Conservation (phyloP, 2,888 invertebrate genomes). For the Acronicta psi region DNA sequence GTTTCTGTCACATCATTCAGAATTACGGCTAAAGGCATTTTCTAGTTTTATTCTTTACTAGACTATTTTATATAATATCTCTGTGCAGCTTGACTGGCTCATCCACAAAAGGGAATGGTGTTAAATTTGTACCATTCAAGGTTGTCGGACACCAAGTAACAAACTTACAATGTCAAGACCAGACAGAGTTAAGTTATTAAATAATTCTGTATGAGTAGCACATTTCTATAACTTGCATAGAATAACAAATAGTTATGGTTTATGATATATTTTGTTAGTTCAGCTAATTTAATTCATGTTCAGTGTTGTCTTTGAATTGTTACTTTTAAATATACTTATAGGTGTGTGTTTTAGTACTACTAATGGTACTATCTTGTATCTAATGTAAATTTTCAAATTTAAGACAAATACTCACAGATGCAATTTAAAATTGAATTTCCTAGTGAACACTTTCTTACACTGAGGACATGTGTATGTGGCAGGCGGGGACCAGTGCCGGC, state of each 20-base stretch:
- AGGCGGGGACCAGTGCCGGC: conserved; percentile 64
- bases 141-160: conserved; percentile 1
- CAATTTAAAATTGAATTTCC: conserved; percentile 71
- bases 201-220: conserved; percentile 42
- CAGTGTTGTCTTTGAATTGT: no score
- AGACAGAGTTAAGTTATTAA: conserved; percentile 29
- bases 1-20: no score
- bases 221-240: conserved; percentile 35
- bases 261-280: conserved; percentile 15
- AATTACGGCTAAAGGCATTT: no score
- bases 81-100: no score
- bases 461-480: conserved; percentile 62
- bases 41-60: no score
- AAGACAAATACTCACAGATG: conserved; percentile 66
- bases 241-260: conserved; percentile 32
- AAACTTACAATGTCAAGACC: conserved; percentile 37
- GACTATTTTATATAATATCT: no score
- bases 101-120: no score
- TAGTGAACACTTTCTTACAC: conserved; percentile 70
- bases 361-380: no score
- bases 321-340: no score
- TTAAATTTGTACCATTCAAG: conserved; percentile 7
- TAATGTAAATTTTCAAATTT: no score
- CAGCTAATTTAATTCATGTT: background rate
- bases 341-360: no score